Evolutionary conservation across 37 sponge, comb jelly and placozoan genomes (phyloP), one percentile per base, ranked within the genome.

Genomic region (Beroe ovata): DNA sequence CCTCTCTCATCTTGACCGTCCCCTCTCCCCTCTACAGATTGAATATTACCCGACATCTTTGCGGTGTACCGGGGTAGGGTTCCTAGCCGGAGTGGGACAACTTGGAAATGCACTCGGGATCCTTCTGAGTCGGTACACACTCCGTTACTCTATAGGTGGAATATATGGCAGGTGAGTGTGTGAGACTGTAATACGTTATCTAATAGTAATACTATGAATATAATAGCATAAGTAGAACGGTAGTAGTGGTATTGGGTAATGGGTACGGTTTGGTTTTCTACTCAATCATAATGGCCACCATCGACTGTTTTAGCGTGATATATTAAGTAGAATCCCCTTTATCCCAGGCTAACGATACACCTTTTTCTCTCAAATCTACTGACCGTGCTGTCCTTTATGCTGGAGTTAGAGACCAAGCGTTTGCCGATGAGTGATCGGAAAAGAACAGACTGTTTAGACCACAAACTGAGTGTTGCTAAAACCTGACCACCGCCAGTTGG

Each of bases 341-440:
- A 4, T 42, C 41, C 21, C 84, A 77, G 84, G 84, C 33, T 77
- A 25, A 77, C 84, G 47, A 77, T 77, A 37, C 84, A 77, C 54
- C 84, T 77, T 1, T 77, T 77, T 54, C 54, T 77, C 36, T 77
- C 84, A 25, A 77, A 77, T 20, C 54, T 77, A 0, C 47, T 77
- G 23, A 77, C 84, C 1, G 84, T 77, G 28, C 47, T 77, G 36
- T 77, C 84, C 41, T 77, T 77, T 54, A 77, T 77, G 84, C 47
- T 77, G 22, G 84, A 77, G n/a, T 54, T 77, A 8, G 84, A 77
- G 54, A 77, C 84, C 6, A 77, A 77, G 38, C 42, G 84, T 3
- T 35, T 77, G 8, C 84, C 84, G 2, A 77, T 77, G 84, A 40
- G 47, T 3, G 84, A 77, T 23, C 35, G 84, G 33, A 77, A 77